Evolutionary conservation across 2,888 invertebrate species (phyloP), one percentile per base, ranked within the genome.

Genomic region (Tenthredo livida): DNA sequence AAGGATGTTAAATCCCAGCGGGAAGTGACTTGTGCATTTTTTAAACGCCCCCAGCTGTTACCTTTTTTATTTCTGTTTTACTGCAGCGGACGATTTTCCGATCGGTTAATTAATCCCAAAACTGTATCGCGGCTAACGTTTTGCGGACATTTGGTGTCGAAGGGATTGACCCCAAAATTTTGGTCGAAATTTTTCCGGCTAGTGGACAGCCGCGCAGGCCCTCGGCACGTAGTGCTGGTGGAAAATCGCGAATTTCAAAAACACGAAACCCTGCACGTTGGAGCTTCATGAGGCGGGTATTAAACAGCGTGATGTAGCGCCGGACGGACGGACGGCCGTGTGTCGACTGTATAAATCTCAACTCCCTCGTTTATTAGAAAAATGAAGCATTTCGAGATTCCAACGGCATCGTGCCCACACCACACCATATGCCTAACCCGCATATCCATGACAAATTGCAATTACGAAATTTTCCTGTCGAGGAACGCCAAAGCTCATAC

Each of bases 311-410:
- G 73, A 61, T 61, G 67, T 67, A 67, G 29, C 17, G 33, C 33
- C 33, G 67, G 17, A 6, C 67, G 67, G 21, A 21, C 17, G n/a
- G 33, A 25, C 70, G 21, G 61, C 58, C 37, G 61, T 80, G 80
- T 61, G 61, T 25, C 33, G 80, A 61, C 75, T 75, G 40, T 80
- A 61, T 67, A 67, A 67, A 67, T 61, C 61, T 80, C 40, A 43
- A 37, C 80, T 43, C 80, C 61, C 61, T 65, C 61, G 61, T 80
- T 80, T 61, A 61, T 80, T 80, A 80, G 80, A 80, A 65, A 80
- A 61, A 80, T 80, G 54, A 80, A 58, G 61, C 58, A 61, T 80
- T 80, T 80, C 61, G 61, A 80, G 40, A 65, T 80, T 58, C 61
- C 47, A 25, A 33, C n/a, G 12, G n/a, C 61, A 6, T 33, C 47